These are phyloP conservation scores for Eulemur coronatus DNA, from an alignment of 2,797 vertebrate species.

Conservation along the genomic window DNA sequence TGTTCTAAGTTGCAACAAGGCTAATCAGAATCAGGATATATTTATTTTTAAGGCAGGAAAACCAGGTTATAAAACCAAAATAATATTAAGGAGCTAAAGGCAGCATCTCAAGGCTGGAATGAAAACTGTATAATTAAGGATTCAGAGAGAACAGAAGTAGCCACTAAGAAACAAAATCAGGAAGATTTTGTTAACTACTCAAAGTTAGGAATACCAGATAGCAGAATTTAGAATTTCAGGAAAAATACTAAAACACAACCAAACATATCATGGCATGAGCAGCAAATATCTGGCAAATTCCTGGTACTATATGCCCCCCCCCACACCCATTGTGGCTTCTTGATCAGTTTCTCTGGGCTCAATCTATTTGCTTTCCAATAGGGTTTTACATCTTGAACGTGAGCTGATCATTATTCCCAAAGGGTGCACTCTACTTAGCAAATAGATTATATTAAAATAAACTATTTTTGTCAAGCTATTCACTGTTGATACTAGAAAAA, in stretches of 20 bases:
- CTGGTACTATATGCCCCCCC: neutral
- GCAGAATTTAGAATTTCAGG: neutral
- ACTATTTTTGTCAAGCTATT: neutral
- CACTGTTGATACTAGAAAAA: neutral
- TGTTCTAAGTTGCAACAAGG: neutral
- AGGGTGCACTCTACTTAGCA: neutral
- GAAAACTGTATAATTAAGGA: neutral
- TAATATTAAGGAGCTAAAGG: neutral
- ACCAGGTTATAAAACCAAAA: neutral
- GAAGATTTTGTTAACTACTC: neutral
- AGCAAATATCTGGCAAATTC: neutral
- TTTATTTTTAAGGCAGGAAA: neutral
- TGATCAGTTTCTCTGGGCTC: neutral
- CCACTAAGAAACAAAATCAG: neutral
- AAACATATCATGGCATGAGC: neutral
- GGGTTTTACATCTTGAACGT: neutral
- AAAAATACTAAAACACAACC: neutral
- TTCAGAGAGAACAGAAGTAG: neutral
- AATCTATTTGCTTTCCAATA: neutral
- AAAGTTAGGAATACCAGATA: neutral
- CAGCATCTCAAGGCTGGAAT: neutral
- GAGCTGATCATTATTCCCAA: neutral
- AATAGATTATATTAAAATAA: neutral
- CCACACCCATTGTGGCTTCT: neutral
- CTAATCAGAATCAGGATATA: neutral